These are phyloP conservation scores for Rhabditoides inermis DNA, from an alignment of 2,888 invertebrate species.

Conservation along the genomic window DNA sequence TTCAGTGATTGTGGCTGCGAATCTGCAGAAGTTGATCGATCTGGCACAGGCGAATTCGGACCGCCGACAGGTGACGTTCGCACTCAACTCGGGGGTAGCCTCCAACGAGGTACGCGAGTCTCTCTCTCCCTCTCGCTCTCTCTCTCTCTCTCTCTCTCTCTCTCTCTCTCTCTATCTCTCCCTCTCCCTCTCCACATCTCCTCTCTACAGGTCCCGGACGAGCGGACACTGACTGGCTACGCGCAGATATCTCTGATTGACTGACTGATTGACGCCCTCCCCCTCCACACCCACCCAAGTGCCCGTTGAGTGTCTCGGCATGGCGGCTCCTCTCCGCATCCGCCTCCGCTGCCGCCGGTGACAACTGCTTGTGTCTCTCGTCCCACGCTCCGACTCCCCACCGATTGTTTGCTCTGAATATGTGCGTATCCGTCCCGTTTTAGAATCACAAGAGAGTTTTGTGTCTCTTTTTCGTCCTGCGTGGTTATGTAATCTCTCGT, in stretches of 20 bases:
- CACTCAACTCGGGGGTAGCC: slow-evolving; percentile 58
- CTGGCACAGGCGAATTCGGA: slow-evolving; percentile 31
- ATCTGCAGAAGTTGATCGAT: slow-evolving; percentile 64
- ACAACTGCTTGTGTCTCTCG: too few relatives aligned
- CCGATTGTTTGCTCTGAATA: too few relatives aligned
- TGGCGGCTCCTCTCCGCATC: not conserved
- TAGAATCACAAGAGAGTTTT: too few relatives aligned
- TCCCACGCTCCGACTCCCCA: too few relatives aligned
- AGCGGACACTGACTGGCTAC: slow-evolving; percentile 86
- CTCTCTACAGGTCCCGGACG: slow-evolving; percentile 64
- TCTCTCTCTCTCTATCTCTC: not conserved
- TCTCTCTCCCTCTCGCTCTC: not conserved
- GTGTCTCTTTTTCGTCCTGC: too few relatives aligned
- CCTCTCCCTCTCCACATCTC: slow-evolving; percentile 9
- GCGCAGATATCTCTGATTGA: slow-evolving; percentile 92
- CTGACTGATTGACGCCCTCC: too few relatives aligned
- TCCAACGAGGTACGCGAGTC: slow-evolving; percentile 42
- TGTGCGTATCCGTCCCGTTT: too few relatives aligned
- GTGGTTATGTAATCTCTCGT: too few relatives aligned
- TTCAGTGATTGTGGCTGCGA: slow-evolving; percentile 83
- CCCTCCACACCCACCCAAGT: not conserved
- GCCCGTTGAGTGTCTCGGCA: not conserved
- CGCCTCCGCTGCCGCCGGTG: not conserved
- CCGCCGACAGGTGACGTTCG: slow-evolving; percentile 43
- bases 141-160: not conserved